Conservation (phyloP, 2,888 invertebrate species). For the Drosophila tanythrix region DNA sequence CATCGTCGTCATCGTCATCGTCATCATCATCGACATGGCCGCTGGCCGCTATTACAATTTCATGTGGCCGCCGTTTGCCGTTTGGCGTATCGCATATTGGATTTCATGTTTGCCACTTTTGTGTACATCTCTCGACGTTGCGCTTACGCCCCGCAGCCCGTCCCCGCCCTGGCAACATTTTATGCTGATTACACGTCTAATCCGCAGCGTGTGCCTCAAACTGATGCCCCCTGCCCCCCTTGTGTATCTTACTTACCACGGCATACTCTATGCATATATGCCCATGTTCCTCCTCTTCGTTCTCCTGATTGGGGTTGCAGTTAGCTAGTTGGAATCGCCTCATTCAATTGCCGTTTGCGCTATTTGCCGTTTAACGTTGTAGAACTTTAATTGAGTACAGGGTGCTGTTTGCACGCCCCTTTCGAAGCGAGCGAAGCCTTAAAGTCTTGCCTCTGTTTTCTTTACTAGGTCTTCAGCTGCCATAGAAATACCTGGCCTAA, state of each 20-base stretch:
- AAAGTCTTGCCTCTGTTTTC: background rate
- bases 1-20: slow-evolving; percentile 31
- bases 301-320: slow-evolving; percentile 32
- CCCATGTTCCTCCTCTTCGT: background rate
- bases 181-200: slow-evolving; percentile 80
- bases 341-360: slow-evolving; percentile 71
- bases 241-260: slow-evolving; percentile 3
- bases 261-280: background rate
- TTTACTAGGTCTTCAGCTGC: slow-evolving; percentile 18
- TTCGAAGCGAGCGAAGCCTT: slow-evolving; percentile 18
- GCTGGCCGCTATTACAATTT: slow-evolving; percentile 57
- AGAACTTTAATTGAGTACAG: slow-evolving; percentile 63
- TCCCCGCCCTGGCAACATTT: slow-evolving; percentile 60
- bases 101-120: slow-evolving; percentile 78
- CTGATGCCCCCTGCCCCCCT: slow-evolving; percentile 22
- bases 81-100: slow-evolving; percentile 63
- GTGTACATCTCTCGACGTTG: slow-evolving; percentile 25
- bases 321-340: slow-evolving; percentile 29
- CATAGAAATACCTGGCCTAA: background rate
- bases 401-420: slow-evolving; percentile 36
- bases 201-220: slow-evolving; percentile 74
- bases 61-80: slow-evolving; percentile 47
- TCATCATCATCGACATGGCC: slow-evolving; percentile 50
- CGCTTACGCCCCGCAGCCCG: background rate
- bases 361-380: slow-evolving; percentile 65